Evolutionary conservation across 2,888 invertebrate species (phyloP), one percentile per base, ranked within the genome.

Genomic region (Drosophila bunnanda): DNA sequence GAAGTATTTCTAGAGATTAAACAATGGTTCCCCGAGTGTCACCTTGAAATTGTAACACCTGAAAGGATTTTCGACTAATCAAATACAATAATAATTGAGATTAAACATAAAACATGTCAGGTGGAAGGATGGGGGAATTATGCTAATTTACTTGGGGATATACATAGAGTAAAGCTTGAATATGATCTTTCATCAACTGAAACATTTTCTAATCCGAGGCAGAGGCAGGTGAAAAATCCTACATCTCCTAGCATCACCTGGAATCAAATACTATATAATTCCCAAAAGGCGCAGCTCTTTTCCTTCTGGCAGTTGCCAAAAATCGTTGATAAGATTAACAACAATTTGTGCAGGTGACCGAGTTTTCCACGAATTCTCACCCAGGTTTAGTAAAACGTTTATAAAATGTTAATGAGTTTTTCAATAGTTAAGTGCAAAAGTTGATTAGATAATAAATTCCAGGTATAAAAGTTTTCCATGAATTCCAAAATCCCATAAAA

Each of bases 391-490:
- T 34, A 34, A 50, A 50, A 34, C 9, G 46, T 46, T 50, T 50
- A 50, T 30, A 60, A 60, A 60, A 60, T 25, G 39, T 32, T 57
- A 56, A 60, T 57, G 39, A 32, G 59, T 56, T 57, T 60, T 57
- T 41, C n/a, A 60, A 60, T 60, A 41, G 32, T 41, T 30, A 38
- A 54, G 55, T n/a, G 39, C 38, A 39, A 38, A 13, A 28, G 30
- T 59, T 22, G 57, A 60, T 60, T 57, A 60, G 59, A 60, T 60
- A 41, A 7, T 59, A 39, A 39, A 12, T 30, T 38, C 30, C 22
- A 41, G 59, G 32, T 34, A 50, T 50, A 22, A 5, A 20, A 50
- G 32, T 34, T 60, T 57, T 56, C 32, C 15, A 15, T 54, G 38
- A 58, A 54, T 25, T n/a, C n/a, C 5, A 38, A 38, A 53, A 22